phyloP scores from a whole-genome alignment of 2,797 vertebrate genomes.

The Antrozous pallidus region DNA sequence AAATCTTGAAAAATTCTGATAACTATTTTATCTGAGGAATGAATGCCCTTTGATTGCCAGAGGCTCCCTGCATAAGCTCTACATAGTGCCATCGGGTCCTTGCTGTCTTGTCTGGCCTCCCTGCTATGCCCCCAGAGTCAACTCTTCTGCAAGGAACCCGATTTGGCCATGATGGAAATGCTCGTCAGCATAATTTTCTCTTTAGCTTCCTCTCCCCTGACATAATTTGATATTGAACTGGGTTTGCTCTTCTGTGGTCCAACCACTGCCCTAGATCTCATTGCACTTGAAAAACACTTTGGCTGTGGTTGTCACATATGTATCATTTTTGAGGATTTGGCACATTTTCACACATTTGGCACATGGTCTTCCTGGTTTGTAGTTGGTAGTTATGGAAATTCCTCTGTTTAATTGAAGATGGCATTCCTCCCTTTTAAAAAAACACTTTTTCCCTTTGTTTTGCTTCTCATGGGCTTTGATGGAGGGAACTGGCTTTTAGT shows the following conservation, averaged over 20 bases:
- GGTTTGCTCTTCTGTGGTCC: background rate
- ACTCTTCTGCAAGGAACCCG: background rate
- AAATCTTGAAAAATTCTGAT: background rate
- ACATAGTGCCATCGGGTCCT: too few species aligned
- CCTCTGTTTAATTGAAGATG: background rate
- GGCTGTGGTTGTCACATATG: background rate
- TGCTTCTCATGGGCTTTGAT: background rate
- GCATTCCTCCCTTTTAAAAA: background rate
- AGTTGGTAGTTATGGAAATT: background rate
- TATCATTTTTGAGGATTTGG: background rate
- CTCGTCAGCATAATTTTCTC: background rate
- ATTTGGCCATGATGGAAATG: background rate
- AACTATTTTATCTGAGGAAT: background rate
- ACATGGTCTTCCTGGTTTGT: background rate
- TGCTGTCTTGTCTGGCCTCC: background rate
- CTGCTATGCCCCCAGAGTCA: background rate
- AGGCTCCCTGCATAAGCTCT: background rate
- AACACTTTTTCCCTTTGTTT: background rate
- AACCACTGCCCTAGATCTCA: background rate
- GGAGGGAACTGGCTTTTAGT: background rate
- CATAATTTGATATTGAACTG: background rate
- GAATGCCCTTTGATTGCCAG: background rate
- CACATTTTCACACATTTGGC: background rate
- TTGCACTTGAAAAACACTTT: background rate
- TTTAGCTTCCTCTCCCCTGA: background rate